phyloP scores from a whole-genome alignment of 2,113 vertebrate genomes.

The Chitala chitala region DNA sequence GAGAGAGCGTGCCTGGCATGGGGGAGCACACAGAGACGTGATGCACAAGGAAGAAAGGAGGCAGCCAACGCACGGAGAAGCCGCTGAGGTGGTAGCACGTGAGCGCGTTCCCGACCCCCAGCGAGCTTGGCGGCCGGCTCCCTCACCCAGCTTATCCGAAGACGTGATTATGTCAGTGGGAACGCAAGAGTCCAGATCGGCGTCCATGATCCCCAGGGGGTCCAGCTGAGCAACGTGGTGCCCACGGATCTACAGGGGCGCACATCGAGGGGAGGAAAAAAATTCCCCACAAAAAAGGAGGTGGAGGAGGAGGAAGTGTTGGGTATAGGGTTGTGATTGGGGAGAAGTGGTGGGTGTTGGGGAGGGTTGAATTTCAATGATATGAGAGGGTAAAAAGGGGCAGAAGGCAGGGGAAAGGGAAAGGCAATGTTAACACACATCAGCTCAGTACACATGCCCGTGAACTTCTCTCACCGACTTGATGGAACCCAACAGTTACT shows the following conservation, averaged over 20 bases:
- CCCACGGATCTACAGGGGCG: conserved; percentile 87
- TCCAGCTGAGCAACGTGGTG: conserved; percentile 99
- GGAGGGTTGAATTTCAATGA: conserved; percentile 26
- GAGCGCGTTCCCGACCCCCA: not conserved
- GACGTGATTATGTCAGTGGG: conserved; percentile 97
- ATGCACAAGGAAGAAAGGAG: not conserved
- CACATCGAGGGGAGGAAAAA: conserved; percentile 27
- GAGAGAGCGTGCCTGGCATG: not conserved
- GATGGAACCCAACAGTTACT: conserved; percentile 81
- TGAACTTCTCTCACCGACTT: conserved; percentile 86
- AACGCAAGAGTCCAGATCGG: conserved; percentile 96
- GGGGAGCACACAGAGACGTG: not conserved
- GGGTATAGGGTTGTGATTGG: conserved; percentile 15
- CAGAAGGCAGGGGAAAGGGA: conserved; percentile 56
- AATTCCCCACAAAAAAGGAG: not conserved
- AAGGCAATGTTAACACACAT: conserved; percentile 56
- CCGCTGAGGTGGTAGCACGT: not conserved
- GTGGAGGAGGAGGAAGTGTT: not conserved
- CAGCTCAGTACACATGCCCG: conserved; percentile 53
- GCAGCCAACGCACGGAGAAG: not conserved
- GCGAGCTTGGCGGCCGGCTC: conserved; percentile 28
- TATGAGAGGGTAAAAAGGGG: conserved; percentile 29
- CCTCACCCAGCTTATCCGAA: conserved; percentile 99
- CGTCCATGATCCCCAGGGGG: conserved; percentile 98
- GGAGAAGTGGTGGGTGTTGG: not conserved